These are phyloP conservation scores for Pseudolycoriella hygida DNA, from an alignment of 2,888 invertebrate genomes.

Conservation along the genomic window DNA sequence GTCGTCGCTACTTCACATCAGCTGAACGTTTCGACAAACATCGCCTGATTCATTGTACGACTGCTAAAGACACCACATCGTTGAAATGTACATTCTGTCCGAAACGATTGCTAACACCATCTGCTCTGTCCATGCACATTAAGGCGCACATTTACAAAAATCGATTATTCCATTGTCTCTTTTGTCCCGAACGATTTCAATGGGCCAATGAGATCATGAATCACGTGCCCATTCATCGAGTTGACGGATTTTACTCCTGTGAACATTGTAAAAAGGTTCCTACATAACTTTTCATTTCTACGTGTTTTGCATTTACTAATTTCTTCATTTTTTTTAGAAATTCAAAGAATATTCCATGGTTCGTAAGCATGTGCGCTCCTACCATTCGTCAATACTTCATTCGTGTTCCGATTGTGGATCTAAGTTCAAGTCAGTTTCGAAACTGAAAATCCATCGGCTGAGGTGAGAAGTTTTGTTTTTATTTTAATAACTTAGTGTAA, in stretches of 20 bases:
- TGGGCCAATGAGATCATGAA: conserved; percentile 43
- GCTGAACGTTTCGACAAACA: conserved; percentile 28
- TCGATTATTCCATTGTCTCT: conserved; percentile 39
- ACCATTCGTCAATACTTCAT: conserved; percentile 50
- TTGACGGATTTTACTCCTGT: conserved; percentile 47
- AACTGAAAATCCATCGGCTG: conserved; percentile 3
- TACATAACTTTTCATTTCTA: no score
- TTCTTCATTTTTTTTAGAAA: conserved; percentile 13
- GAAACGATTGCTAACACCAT: conserved; percentile 51
- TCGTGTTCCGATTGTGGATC: conserved; percentile 50
- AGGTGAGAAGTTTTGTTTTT: conserved; percentile 5
- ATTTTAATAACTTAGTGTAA: no score
- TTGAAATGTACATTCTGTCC: conserved; percentile 44
- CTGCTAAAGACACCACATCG: conserved; percentile 48
- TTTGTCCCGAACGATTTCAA: conserved; percentile 49
- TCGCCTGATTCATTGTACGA: conserved; percentile 38
- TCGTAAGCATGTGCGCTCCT: conserved; percentile 54
- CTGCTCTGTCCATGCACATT: conserved; percentile 51
- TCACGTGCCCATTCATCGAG: conserved; percentile 45
- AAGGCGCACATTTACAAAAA: conserved; percentile 37
- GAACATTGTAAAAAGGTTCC: conserved; percentile 42
- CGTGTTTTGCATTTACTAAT: conserved; percentile 5
- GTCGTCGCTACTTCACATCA: conserved; percentile 6
- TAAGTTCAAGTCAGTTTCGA: conserved; percentile 29
- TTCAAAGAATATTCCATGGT: conserved; percentile 51